phyloP scores from a whole-genome alignment of 2,113 vertebrate species.

The Cebus imitator region DNA sequence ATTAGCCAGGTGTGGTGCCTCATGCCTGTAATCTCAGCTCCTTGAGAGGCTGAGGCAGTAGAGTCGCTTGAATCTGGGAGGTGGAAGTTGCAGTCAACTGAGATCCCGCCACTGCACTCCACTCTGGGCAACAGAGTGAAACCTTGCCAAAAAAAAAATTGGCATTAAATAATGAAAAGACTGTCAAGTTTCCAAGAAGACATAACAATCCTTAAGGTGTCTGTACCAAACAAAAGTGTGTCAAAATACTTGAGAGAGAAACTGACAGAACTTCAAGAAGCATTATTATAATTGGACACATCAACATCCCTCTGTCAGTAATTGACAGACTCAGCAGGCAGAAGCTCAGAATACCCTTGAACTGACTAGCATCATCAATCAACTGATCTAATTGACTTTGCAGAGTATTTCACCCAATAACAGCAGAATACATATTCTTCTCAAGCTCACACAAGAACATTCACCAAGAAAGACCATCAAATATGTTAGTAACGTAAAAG shows the following conservation, averaged over 20 bases:
- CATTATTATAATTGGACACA: conserved; percentile 44
- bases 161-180: conserved; percentile 32
- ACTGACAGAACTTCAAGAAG: conserved; percentile 35
- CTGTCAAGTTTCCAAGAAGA: conserved; percentile 35
- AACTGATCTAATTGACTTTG: conserved; percentile 32
- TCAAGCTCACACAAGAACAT: not conserved
- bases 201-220: conserved; percentile 33
- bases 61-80: too few relatives aligned
- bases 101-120: too few relatives aligned
- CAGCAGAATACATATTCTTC: not conserved
- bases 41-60: too few relatives aligned
- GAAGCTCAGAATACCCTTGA: conserved; percentile 14
- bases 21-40: too few relatives aligned
- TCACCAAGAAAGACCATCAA: not conserved
- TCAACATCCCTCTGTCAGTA: conserved; percentile 18
- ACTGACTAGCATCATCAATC: conserved; percentile 37
- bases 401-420: not conserved
- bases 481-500: not conserved
- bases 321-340: conserved; percentile 37
- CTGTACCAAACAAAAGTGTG: conserved; percentile 42
- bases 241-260: conserved; percentile 63
- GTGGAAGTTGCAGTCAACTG: too few relatives aligned
- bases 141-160: too few relatives aligned
- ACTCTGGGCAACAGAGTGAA: too few relatives aligned
- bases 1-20: too few relatives aligned